A percentile compares a stretch with the other conserved stretches of the same genome.
Evolutionary conservation across 1,140 invertebrate genomes (phyloP).

Genomic region (Drosophila tristis): DNA sequence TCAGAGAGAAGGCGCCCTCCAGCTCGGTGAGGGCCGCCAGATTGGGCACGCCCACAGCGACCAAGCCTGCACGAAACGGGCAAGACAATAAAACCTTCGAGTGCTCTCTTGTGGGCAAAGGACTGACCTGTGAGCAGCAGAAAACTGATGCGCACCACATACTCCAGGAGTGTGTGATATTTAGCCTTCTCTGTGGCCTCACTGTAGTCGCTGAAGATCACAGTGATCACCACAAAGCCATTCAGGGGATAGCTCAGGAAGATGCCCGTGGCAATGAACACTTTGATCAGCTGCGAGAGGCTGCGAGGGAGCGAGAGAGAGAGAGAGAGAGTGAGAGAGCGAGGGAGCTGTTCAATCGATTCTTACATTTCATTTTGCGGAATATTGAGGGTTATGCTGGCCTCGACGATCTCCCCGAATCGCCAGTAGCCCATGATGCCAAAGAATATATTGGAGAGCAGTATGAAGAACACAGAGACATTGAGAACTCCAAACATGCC

Average conservation of each 20-base stretch:
- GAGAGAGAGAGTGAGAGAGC: no score
- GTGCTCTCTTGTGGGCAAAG: no score
- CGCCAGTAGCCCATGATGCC: slow-evolving; percentile 69
- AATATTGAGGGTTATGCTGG: slow-evolving; percentile 65
- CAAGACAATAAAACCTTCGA: not conserved
- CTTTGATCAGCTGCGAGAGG: slow-evolving; percentile 57
- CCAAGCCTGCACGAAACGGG: slow-evolving; percentile 30
- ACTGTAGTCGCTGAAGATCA: slow-evolving; percentile 54
- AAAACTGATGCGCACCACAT: slow-evolving; percentile 46
- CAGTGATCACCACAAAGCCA: slow-evolving; percentile 61
- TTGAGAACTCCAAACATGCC: slow-evolving; percentile 62
- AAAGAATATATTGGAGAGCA: slow-evolving; percentile 58
- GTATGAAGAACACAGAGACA: slow-evolving; percentile 57
- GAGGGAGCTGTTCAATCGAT: not conserved
- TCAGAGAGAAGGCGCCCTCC: slow-evolving; percentile 64
- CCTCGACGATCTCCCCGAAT: slow-evolving; percentile 51
- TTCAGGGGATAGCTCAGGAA: slow-evolving; percentile 66
- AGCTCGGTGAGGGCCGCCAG: slow-evolving; percentile 64
- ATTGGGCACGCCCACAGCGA: slow-evolving; percentile 59
- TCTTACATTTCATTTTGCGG: slow-evolving; percentile 58
- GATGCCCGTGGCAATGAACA: slow-evolving; percentile 51
- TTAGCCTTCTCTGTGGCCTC: not conserved
- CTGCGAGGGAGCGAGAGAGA: slow-evolving; percentile 9
- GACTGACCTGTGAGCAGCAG: slow-evolving; percentile 47
- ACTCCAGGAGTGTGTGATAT: slow-evolving; percentile 13